A percentile compares a stretch with the other conserved stretches of the same genome.
phyloP scores from a whole-genome alignment of 2,888 invertebrate species.

The Orthosia gracilis region DNA sequence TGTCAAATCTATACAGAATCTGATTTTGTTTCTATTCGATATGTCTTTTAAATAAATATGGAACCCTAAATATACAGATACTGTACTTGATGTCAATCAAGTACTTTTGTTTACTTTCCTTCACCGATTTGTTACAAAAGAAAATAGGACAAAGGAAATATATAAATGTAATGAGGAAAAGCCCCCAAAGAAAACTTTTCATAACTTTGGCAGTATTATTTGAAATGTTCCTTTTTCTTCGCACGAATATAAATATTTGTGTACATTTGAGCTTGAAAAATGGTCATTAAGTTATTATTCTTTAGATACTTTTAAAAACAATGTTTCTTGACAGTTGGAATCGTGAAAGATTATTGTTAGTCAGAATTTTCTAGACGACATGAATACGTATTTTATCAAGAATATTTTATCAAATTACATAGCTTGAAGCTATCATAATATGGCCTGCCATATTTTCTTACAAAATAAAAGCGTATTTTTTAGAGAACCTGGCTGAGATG shows the following conservation, averaged over 20 bases:
- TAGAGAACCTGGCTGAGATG: not conserved
- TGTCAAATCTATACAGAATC: not conserved
- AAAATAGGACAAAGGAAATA: constrained; percentile 50
- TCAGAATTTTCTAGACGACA: not conserved
- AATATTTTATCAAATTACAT: not conserved
- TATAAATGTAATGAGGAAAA: constrained; percentile 44
- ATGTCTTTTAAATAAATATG: not conserved
- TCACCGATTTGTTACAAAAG: constrained; percentile 42
- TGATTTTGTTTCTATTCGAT: not conserved
- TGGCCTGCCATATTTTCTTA: not conserved
- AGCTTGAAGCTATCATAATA: not conserved
- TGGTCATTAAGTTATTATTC: constrained; percentile 1
- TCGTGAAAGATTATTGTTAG: not conserved
- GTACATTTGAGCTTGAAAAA: constrained; percentile 24
- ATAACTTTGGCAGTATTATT: constrained; percentile 32
- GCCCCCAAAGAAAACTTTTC: constrained; percentile 32
- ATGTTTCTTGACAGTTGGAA: not conserved
- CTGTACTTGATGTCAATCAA: constrained; percentile 1
- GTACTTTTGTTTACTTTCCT: constrained; percentile 17
- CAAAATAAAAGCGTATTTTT: not conserved
- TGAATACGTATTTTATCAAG: not conserved
- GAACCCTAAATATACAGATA: not conserved
- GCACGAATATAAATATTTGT: constrained; percentile 30
- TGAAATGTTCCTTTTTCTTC: constrained; percentile 41
- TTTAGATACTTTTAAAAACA: not conserved